Base-by-base conservation (phyloP, 2,113 vertebrate genomes). In the Ptilonorhynchus violaceus region DNA sequence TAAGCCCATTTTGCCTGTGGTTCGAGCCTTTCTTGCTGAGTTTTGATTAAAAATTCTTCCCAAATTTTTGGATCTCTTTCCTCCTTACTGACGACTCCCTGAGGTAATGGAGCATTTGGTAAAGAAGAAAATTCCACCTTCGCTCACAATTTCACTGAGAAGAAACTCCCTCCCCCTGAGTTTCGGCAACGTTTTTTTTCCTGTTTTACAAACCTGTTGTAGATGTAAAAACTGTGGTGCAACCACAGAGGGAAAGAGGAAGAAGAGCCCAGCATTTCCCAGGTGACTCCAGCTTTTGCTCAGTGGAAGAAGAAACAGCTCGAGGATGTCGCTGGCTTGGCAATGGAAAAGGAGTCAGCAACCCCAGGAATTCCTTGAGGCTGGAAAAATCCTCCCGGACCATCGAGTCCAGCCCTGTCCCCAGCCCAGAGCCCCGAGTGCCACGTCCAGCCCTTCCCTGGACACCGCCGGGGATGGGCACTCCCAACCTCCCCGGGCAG, bases 371-470 rank as follows among this genome's bases (percentile, higher is more conserved):
- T 18, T 31, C 55, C 56, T 23, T 31, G 4, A 6, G 35, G 24
- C 10, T 58, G 70, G 59, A 15, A 68, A 68, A 68, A 7, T 55
- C 23, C 27, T 52, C 60, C 60, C 46, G 33, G 86, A 10, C 9
- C 47, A 18, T 31, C 4, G 3, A 47, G 30, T 1, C 11, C 24
- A 12, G 0, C 4, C 27, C 1, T 15, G 58, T 12, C 13, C 31
- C 50, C 50, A 58, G 35, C 21, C 41, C 42, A 5, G 85, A n/a
- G 74, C 58, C 0, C 49, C 0, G 59, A 66, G 68, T 39, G 44
- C 37, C 60, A 58, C 19, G 0, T 20, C 19, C 82, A 41, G 82
- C 37, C 37, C 37, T 39, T 42, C 42, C 42, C 15, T 42, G 42
- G 42, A 15, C 42, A 42, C 42, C 42, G 10, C 42, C 42, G 13